Evolutionary conservation across 2,797 vertebrate genomes (phyloP), one percentile per base, ranked within the genome.

Genomic region (Botia almorhae): DNA sequence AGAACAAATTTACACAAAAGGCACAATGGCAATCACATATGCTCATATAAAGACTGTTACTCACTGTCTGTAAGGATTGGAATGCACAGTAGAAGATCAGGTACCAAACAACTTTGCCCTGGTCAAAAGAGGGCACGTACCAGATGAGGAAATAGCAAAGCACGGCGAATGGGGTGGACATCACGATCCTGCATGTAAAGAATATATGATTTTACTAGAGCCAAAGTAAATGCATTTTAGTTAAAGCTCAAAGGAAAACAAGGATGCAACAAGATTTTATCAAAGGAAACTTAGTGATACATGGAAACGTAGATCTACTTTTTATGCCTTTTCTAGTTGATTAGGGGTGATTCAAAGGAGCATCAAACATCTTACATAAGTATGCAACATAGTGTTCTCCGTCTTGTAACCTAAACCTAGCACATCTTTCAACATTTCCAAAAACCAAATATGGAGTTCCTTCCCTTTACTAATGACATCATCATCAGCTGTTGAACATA

Each of bases 61-160:
- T 92, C 71, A 99, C 98, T 85, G 98, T 99, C 85, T 97, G 96
- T 2, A 99, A 91, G 0, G 95, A 95, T 91, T 99, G 96, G 92
- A 98, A 99, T 86, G 94, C 88, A 91, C 97, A 99, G 91, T 99
- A 99, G 92, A 97, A 98, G 83, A 96, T 43, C 69, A 99, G 93
- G 87, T 96, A 98, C 97, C 97, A 99, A 84, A 95, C 5, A 73
- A 96, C 74, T 75, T 96, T 96, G 36, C 94, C 94, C 1, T 89
- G 85, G 21, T 94, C 93, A 81, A 96, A 87, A 10, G 94, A 90
- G 0, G 97, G 97, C 87, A 99, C 98, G 0, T 93, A 98, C 98
- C 98, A 99, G 85, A 98, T 94, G 77, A 99, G 93, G 86, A 96
- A 93, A 89, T 99, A 99, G 63, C 94, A 92, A 5, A 94, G 86